Conservation (phyloP, 2,888 invertebrate species). For the Heliconius charithonia region DNA sequence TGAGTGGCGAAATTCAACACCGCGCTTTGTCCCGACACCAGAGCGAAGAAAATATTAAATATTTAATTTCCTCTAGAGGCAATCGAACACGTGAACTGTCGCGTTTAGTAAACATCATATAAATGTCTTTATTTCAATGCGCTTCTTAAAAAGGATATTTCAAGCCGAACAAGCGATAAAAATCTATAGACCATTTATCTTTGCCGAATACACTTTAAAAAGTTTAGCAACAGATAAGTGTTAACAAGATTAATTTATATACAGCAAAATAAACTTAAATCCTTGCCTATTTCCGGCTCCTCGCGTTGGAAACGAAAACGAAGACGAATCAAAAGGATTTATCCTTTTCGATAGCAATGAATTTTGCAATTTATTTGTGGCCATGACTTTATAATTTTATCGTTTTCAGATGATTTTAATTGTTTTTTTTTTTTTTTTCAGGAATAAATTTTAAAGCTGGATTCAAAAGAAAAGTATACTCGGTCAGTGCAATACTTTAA, state of each 20-base stretch:
- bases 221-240: slow-evolving; percentile 36
- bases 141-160: background rate
- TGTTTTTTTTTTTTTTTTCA: background rate
- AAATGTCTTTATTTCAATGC: background rate
- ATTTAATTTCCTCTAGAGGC: no score
- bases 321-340: slow-evolving; percentile 65
- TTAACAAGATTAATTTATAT: slow-evolving; percentile 58
- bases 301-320: slow-evolving; percentile 51
- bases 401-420: background rate
- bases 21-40: no score
- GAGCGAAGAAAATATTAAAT: no score
- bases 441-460: background rate
- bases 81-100: no score
- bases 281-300: slow-evolving; percentile 48
- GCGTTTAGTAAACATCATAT: no score
- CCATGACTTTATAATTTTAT: slow-evolving; percentile 46
- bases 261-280: slow-evolving; percentile 64
- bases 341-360: slow-evolving; percentile 70
- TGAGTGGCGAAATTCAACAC: no score
- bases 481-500: background rate
- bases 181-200: slow-evolving; percentile 15
- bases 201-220: slow-evolving; percentile 30
- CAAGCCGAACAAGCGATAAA: background rate
- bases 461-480: background rate
- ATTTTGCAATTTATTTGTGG: slow-evolving; percentile 60